Percentiles rank a stretch among this genome's conserved stretches.
phyloP scores from a whole-genome alignment of 2,113 vertebrate species.

The Bothrops jararaca region DNA sequence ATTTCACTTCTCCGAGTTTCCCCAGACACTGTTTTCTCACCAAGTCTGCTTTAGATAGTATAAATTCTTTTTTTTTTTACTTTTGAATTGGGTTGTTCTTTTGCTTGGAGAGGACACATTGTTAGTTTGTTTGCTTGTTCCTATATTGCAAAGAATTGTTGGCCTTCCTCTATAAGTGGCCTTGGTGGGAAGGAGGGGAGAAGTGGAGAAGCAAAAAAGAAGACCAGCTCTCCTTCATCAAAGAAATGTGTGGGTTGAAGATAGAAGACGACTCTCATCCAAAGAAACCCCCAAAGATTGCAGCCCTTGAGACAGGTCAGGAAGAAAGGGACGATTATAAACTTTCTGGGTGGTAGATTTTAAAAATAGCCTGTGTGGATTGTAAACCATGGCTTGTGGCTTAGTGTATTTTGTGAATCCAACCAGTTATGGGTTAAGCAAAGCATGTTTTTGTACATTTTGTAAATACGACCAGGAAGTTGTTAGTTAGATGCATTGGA shows the following conservation, averaged over 20 bases:
- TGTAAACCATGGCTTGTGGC: neutral
- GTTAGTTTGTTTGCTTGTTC: neutral
- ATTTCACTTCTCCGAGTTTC: neutral
- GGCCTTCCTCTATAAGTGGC: neutral
- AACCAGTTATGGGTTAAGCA: neutral
- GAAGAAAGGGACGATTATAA: neutral
- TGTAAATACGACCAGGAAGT: neutral
- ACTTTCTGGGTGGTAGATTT: neutral
- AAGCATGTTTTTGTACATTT: neutral
- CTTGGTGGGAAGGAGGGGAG: neutral
- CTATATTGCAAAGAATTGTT: neutral
- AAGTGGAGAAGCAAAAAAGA: neutral
- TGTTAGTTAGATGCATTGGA: neutral
- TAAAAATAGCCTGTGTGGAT: neutral
- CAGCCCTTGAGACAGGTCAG: constrained; percentile 46
- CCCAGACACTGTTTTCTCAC: neutral
- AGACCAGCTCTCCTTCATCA: neutral
- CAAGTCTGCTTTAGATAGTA: neutral
- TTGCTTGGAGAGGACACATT: neutral
- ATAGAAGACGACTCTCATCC: constrained; percentile 27
- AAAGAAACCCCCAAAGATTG: constrained; percentile 24
- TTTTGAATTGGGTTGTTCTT: neutral
- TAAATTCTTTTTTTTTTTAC: neutral
- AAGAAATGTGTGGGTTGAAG: neutral
- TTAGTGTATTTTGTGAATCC: neutral